A percentile compares a stretch with the other conserved stretches of the same genome.
Conservation (phyloP, 2,888 invertebrate species). For the Neria commutata region DNA sequence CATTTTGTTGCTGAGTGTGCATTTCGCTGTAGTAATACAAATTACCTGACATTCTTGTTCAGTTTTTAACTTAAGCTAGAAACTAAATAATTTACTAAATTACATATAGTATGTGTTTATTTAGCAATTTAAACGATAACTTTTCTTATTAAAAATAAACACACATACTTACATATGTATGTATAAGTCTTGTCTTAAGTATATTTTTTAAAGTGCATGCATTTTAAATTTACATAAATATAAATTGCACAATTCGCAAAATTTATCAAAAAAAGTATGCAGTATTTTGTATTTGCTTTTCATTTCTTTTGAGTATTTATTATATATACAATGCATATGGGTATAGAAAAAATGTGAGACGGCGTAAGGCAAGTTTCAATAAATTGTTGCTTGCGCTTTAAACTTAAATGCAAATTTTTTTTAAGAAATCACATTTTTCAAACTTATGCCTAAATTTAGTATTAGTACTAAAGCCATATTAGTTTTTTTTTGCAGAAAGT, state of each 20-base stretch:
- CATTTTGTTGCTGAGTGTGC: conserved; percentile 41
- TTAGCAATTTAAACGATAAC: too few species aligned
- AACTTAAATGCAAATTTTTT: too few species aligned
- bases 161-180: not conserved
- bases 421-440: too few species aligned
- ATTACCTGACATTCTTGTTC: not conserved
- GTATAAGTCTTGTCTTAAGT: conserved; percentile 16
- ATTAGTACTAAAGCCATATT: too few species aligned
- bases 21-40: not conserved
- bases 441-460: too few species aligned
- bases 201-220: not conserved
- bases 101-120: not conserved
- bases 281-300: not conserved
- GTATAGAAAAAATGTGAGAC: too few species aligned
- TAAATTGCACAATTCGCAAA: conserved; percentile 1
- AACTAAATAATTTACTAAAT: conserved; percentile 11
- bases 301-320: conserved; percentile 1
- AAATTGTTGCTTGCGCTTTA: too few species aligned
- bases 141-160: conserved; percentile 14
- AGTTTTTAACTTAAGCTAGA: not conserved
- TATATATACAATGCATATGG: conserved; percentile 24
- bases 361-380: too few species aligned
- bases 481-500: too few species aligned
- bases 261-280: not conserved
- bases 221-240: not conserved